These are phyloP conservation scores for Colistium nudipinnis DNA, from an alignment of 2,113 vertebrate species.

Conservation along the genomic window DNA sequence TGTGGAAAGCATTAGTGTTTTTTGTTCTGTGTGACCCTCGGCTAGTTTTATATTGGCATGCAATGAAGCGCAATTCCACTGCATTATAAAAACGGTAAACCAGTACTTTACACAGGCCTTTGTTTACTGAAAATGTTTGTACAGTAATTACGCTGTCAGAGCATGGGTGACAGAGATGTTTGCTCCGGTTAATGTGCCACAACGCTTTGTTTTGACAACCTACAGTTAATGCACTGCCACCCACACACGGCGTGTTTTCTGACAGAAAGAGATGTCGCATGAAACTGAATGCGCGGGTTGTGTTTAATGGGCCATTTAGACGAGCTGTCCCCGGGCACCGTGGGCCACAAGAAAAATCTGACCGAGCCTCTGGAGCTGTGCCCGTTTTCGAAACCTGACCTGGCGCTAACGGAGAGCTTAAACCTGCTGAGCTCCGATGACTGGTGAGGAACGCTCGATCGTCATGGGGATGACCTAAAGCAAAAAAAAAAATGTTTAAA, in stretches of 20 bases:
- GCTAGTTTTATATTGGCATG: neutral
- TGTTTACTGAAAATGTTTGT: slow-evolving; percentile 36
- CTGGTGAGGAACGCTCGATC: slow-evolving; percentile 83
- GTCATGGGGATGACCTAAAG: neutral
- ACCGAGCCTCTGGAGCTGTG: slow-evolving; percentile 82
- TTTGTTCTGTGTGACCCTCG: neutral
- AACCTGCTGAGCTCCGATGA: slow-evolving; percentile 85
- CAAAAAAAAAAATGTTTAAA: neutral
- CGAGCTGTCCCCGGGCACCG: slow-evolving; percentile 71
- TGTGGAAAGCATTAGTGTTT: neutral
- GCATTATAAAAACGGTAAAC: slow-evolving; percentile 39
- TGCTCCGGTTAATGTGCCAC: slow-evolving; percentile 44
- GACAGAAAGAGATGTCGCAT: slow-evolving; percentile 48
- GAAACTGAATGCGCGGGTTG: slow-evolving; percentile 33
- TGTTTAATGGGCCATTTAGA: slow-evolving; percentile 68
- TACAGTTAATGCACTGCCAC: slow-evolving; percentile 40
- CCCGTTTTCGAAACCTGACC: slow-evolving; percentile 87
- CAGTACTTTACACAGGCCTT: slow-evolving; percentile 17
- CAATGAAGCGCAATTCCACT: too few species aligned
- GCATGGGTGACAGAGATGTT: slow-evolving; percentile 49
- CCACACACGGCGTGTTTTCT: slow-evolving; percentile 44
- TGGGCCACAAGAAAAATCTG: slow-evolving; percentile 79
- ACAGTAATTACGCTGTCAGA: slow-evolving; percentile 45
- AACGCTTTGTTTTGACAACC: slow-evolving; percentile 65
- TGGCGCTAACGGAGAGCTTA: slow-evolving; percentile 85